These are phyloP conservation scores for Orcinus orca DNA, from an alignment of 2,113 vertebrate genomes.

Conservation along the genomic window DNA sequence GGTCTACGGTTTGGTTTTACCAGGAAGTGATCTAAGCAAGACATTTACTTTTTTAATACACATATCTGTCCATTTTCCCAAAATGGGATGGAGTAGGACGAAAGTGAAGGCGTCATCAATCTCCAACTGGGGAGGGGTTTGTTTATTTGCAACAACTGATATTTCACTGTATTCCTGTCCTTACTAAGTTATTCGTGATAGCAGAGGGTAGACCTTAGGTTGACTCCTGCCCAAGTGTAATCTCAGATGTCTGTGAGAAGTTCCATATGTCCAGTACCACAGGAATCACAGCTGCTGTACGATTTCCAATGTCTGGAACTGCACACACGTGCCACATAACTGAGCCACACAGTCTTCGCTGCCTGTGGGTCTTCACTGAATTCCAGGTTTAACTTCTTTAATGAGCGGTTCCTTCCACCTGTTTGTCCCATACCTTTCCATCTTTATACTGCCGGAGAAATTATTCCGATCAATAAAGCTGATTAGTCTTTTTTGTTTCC, in stretches of 20 bases:
- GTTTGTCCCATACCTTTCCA: not conserved
- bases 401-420: not conserved
- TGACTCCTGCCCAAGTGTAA: not conserved
- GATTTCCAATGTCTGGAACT: not conserved
- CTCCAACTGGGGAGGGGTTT: too few species aligned
- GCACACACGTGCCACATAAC: not conserved
- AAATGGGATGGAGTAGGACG: not conserved
- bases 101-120: not conserved
- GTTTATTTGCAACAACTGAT: not conserved
- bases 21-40: not conserved
- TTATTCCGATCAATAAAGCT: not conserved
- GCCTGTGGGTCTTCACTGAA: not conserved
- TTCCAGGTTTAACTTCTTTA: not conserved
- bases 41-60: not conserved
- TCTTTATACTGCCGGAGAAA: not conserved
- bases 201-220: not conserved
- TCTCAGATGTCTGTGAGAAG: not conserved
- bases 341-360: not conserved
- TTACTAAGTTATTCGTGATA: not conserved
- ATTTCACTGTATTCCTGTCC: not conserved
- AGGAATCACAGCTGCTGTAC: not conserved
- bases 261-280: not conserved
- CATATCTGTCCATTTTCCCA: not conserved
- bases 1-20: not conserved
- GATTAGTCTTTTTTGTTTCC: not conserved